Evolutionary conservation across 2,888 invertebrate species (phyloP), one percentile per base, ranked within the genome.

Genomic region (Mactromeris polynyma): DNA sequence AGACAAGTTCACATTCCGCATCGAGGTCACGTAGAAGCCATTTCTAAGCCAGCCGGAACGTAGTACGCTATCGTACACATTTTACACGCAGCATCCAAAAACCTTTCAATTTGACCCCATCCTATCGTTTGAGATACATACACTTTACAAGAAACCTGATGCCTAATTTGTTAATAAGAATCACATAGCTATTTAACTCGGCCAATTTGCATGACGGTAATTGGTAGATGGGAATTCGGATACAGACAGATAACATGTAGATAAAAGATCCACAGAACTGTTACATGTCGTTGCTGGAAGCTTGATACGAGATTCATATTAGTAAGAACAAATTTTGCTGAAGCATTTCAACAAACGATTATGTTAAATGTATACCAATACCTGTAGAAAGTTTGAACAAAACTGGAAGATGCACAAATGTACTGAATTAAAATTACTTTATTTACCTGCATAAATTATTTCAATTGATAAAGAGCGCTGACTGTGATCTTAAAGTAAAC

Each of bases 121-220:
- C 36, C 14, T 36, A 73, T 7, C 17, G 4, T n/a, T 73, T 26
- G 33, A 17, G 73, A 73, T 73, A 73, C 33, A 73, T 36, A 36
- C 31, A 1, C 1, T 73, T 73, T 73, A 36, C 73, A 73, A 33
- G 73, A 33, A 73, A 73, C 11, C 19, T 73, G 73, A 73, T 73
- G 73, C 73, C 36, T 36, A 73, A 73, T 73, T 73, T 36, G 73
- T 73, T 73, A 73, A 73, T 73, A 33, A 36, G 19, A 14, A 33
- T 73, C 33, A 14, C 73, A 73, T 73, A 14, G 33, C 73, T 36
- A 36, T 73, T 33, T 73, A 73, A 73, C 73, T 36, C 36, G 73
- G 73, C 33, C 36, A 73, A 73, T 73, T 73, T 73, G 36, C 36
- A 19, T 73, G 73, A 26, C 73, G 33, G 73, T 73, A 73, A 73